These are phyloP conservation scores for Drosophila saltans DNA, from an alignment of 1,140 invertebrate species.

Conservation along the genomic window DNA sequence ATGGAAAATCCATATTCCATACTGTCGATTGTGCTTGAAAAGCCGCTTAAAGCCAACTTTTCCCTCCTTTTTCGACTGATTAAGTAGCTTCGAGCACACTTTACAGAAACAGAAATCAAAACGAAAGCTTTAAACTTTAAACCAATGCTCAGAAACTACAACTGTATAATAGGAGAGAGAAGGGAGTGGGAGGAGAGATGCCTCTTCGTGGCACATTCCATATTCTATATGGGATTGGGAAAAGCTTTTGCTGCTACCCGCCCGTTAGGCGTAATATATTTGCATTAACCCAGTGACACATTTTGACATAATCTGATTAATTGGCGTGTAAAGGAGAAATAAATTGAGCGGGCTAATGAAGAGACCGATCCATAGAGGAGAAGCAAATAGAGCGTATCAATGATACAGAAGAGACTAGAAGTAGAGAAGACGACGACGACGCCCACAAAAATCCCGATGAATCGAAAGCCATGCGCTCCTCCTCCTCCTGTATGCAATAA, in stretches of 20 bases:
- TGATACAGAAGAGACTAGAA: slow-evolving; percentile 25
- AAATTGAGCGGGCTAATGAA: slow-evolving; percentile 74
- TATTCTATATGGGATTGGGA: too few species aligned
- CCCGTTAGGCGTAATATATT: slow-evolving; percentile 65
- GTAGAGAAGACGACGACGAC: slow-evolving; percentile 25
- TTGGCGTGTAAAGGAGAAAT: slow-evolving; percentile 74
- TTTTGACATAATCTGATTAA: slow-evolving; percentile 81
- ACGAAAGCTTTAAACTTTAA: slow-evolving; percentile 35
- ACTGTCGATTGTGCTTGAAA: slow-evolving; percentile 41
- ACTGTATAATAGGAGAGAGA: neutral
- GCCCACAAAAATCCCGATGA: slow-evolving; percentile 22
- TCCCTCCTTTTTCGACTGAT: slow-evolving; percentile 46
- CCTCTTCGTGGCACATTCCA: too few species aligned
- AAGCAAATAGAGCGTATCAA: slow-evolving; percentile 47
- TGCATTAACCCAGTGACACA: slow-evolving; percentile 80
- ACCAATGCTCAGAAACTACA: slow-evolving; percentile 20
- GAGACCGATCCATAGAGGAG: slow-evolving; percentile 17
- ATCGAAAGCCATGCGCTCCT: slow-evolving; percentile 18
- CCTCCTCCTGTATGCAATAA: slow-evolving; percentile 44
- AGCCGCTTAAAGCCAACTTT: slow-evolving; percentile 67
- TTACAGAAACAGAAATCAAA: slow-evolving; percentile 30
- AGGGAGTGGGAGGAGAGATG: neutral
- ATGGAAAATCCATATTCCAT: slow-evolving; percentile 32
- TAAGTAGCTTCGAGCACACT: slow-evolving; percentile 65
- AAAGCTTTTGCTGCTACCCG: neutral